Evolutionary conservation across 2,113 vertebrate genomes (phyloP), one percentile per base, ranked within the genome.

Genomic region (Mystacornis crossleyi): DNA sequence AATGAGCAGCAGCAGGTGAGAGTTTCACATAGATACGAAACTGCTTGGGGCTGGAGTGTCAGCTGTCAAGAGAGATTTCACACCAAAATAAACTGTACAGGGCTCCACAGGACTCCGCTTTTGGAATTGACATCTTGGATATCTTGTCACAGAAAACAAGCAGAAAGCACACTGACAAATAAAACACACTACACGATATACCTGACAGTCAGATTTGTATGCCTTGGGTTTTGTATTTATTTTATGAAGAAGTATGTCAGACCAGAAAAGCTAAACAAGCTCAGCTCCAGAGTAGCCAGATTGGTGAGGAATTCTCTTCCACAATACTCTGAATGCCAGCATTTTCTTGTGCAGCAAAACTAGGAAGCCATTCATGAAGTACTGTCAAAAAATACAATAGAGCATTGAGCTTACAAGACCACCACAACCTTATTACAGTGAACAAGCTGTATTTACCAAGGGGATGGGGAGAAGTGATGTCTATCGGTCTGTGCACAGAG

Each of bases 1-100:
- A 85, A 58, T 20, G 31, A 96, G 53, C 77, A 91, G 53, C 77
- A 91, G 80, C 88, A 97, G 92, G 79, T 93, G 86, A 94, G 80
- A 66, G 82, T 93, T 96, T 96, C 92, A 81, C 0, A 53, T 48
- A 94, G 64, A 86, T 42, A 75, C 0, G 3, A 92, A 93, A 91
- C 75, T 58, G 64, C 62, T 61, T 57, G 13, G 16, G 54, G 62
- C 60, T 74, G 79, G 66, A 95, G 74, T 90, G 65, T 73, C 89
- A 96, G 66, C 91, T 96, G 86, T 61, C 90, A 90, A 55, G 70
- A 58, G 28, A 94, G 57, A 84, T 61, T 91, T 96, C 64, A 73
- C n/a, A 86, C 20, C 60, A 92, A 94, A 94, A 79, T 57, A 78
- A 92, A 47, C 43, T 33, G 47, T 45, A 81, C 77, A 65, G 38